Conservation (phyloP, 2,888 invertebrate genomes). For the Gandaritis pyraliata region DNA sequence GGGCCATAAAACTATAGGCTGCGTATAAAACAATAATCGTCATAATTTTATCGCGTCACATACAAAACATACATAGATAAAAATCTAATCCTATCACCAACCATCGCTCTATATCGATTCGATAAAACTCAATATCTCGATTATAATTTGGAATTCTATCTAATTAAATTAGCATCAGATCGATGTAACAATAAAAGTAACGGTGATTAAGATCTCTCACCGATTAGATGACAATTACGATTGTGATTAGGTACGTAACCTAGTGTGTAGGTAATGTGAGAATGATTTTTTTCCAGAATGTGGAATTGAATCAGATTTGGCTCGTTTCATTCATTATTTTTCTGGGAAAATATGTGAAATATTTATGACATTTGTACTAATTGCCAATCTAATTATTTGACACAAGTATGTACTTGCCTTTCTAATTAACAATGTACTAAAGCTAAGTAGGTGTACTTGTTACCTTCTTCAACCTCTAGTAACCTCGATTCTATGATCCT, state of each 20-base stretch:
- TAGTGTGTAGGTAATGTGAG: conserved; percentile 33
- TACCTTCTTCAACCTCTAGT: too few relatives aligned
- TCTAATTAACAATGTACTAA: too few relatives aligned
- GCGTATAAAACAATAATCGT: too few relatives aligned
- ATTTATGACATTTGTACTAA: not conserved
- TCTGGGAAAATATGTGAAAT: not conserved
- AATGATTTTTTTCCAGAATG: conserved; percentile 32
- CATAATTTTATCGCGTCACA: too few relatives aligned
- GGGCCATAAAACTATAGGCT: too few relatives aligned
- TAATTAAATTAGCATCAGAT: conserved; percentile 58
- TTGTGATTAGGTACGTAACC: conserved; percentile 35
- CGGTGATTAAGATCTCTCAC: conserved; percentile 42
- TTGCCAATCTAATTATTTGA: too few relatives aligned
- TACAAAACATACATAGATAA: conserved; percentile 1
- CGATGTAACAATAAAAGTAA: conserved; percentile 51
- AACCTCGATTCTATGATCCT: too few relatives aligned
- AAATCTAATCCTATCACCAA: conserved; percentile 18
- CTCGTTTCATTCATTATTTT: not conserved
- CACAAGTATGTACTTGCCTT: too few relatives aligned
- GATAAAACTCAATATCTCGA: conserved; percentile 42
- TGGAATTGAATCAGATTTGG: conserved; percentile 19
- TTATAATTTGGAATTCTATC: conserved; percentile 51
- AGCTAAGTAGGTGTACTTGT: too few relatives aligned
- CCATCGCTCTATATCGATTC: conserved; percentile 31
- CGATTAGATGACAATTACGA: conserved; percentile 52